Base-by-base conservation (phyloP, 2,797 vertebrate species). In the Channa striata region DNA sequence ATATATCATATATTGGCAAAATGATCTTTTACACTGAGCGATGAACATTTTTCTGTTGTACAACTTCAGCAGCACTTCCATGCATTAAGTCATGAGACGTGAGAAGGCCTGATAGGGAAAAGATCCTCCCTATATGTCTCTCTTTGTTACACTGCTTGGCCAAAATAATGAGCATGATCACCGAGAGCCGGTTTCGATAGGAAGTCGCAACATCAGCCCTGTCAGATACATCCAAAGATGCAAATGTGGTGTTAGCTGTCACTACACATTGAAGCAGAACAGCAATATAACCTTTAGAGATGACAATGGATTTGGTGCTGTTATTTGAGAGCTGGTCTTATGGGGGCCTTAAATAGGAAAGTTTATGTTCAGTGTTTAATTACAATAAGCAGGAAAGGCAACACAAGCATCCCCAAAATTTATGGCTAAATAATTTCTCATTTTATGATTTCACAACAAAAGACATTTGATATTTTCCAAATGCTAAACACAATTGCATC, bases 101-200 rank as follows among this genome's bases (percentile, higher is more conserved):
- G 39, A 76, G 64, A 76, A 40, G 58, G 70, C 65, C 81, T 62
- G 42, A 59, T 61, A 37, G 33, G 71, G 12, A 8, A 11, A 47
- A 46, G 12, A 39, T 49, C 48, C n/a, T 69, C 34, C 52, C 20
- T 33, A n/a, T 42, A 59, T 42, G 57, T 72, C 54, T 80, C 69
- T 70, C 72, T 77, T 57, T 11, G 78, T 87, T 85, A 70, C 72
- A 68, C 80, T 36, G 81, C 88, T 91, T 80, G 77, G 72, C 52
- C 61, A 87, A 88, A 93, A 92, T 94, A 94, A 95, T 92, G 92
- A 94, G 92, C 77, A 56, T 74, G 82, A 87, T 90, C 91, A 91
- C 90, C 93, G 90, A 90, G 86, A 87, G 85, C 63, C 59, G 62
- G 52, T 86, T 77, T 93, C 90, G 68, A 93, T 91, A 85, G 78